Evolutionary conservation across 1,140 invertebrate genomes (phyloP).

Genomic region (Caenorhabditis latens): DNA sequence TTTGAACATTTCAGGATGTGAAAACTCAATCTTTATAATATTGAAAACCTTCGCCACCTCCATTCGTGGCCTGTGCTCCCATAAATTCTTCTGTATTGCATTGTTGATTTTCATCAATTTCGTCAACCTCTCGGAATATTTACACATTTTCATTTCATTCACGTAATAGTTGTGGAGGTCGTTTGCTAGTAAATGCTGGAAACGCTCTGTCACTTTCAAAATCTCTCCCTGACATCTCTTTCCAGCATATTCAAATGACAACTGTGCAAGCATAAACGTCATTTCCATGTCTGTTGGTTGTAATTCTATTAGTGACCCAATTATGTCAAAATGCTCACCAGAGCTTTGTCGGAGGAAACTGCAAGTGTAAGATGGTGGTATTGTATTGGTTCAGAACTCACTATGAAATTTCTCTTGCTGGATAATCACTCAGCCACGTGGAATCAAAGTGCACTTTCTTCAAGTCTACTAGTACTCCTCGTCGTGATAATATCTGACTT

Average conservation of each 20-base stretch:
- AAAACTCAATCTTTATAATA: conserved; percentile 39
- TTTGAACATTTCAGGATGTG: conserved; percentile 30
- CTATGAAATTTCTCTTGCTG: neutral
- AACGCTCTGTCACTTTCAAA: neutral
- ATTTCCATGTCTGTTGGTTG: conserved; percentile 38
- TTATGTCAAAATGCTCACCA: neutral
- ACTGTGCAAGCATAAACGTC: conserved; percentile 27
- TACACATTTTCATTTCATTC: neutral
- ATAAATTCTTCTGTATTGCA: conserved; percentile 28
- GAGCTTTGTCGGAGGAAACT: conserved; percentile 29
- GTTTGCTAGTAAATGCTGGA: neutral
- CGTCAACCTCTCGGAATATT: neutral
- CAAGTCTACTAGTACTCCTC: neutral
- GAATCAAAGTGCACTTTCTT: neutral
- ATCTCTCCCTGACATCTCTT: conserved; percentile 36
- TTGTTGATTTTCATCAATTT: conserved; percentile 34
- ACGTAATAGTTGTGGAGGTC: conserved; percentile 21
- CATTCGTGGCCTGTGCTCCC: conserved; percentile 19
- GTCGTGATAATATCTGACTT: neutral
- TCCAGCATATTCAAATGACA: conserved; percentile 26
- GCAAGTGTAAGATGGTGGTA: neutral
- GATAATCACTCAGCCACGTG: conserved; percentile 31
- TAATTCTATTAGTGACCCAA: neutral
- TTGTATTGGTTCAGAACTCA: neutral
- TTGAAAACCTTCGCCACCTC: conserved; percentile 31